A percentile compares a stretch with the other conserved stretches of the same genome.
phyloP scores from a whole-genome alignment of 2,113 vertebrate species.

The Blennius ocellaris region DNA sequence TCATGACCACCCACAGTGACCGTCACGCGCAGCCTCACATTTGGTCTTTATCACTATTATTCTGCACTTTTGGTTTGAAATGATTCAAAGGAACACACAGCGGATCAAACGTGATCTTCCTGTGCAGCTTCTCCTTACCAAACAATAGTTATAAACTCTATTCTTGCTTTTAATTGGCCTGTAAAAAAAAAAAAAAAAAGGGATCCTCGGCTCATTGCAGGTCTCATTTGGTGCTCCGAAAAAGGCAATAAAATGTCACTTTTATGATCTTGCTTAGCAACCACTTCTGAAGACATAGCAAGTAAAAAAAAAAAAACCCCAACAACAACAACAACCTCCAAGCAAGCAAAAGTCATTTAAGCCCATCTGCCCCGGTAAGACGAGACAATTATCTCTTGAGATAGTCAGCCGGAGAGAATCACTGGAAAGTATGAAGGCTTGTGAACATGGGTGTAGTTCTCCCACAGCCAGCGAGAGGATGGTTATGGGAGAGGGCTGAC shows the following conservation, averaged over 20 bases:
- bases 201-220: conserved; percentile 44
- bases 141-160: conserved; percentile 64
- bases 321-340: not conserved
- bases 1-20: conserved; percentile 56
- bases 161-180: conserved; percentile 68
- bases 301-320: not conserved
- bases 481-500: conserved; percentile 81
- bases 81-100: conserved; percentile 11
- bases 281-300: conserved; percentile 29
- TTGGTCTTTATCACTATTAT: conserved; percentile 1
- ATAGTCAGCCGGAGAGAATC: conserved; percentile 17
- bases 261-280: conserved; percentile 72
- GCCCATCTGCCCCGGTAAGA: conserved; percentile 21
- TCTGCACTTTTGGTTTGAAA: not conserved
- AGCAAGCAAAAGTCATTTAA: conserved; percentile 16
- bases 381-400: not conserved
- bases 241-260: conserved; percentile 69
- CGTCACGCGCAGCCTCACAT: conserved; percentile 11
- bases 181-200: conserved; percentile 62
- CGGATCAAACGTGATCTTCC: not conserved
- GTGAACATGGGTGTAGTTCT: conserved; percentile 81
- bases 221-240: conserved; percentile 57
- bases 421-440: conserved; percentile 58
- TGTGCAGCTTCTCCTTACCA: conserved; percentile 17
- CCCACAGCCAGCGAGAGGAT: conserved; percentile 78